These are phyloP conservation scores for Pedetes capensis DNA, from an alignment of 2,113 vertebrate genomes.

Conservation along the genomic window DNA sequence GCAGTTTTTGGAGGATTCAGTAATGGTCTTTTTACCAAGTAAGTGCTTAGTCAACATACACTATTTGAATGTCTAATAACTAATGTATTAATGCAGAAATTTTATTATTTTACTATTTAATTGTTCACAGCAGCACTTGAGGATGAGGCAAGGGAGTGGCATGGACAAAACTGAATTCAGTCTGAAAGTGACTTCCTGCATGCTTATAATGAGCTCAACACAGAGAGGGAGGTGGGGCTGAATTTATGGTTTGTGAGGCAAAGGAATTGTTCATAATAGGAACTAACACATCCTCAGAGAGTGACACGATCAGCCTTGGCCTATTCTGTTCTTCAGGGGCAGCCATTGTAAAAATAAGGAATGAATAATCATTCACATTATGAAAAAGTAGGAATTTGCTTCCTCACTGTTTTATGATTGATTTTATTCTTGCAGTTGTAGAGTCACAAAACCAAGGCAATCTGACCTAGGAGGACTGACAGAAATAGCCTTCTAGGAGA, in stretches of 20 bases:
- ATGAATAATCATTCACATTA: background rate
- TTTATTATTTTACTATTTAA: no score
- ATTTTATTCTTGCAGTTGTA: background rate
- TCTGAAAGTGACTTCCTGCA: constrained; percentile 55
- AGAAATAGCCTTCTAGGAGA: background rate
- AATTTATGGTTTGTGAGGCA: constrained; percentile 38
- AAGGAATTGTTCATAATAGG: constrained; percentile 33
- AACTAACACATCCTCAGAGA: background rate
- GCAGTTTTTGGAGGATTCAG: background rate
- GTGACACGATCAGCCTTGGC: background rate
- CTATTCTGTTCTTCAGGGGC: background rate
- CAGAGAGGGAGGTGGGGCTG: constrained; percentile 38
- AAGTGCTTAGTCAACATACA: background rate
- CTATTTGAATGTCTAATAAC: background rate
- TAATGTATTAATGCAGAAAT: background rate
- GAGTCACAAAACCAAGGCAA: background rate
- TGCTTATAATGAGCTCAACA: constrained; percentile 17
- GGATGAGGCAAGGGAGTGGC: constrained; percentile 45
- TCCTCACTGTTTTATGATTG: background rate
- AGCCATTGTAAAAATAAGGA: background rate
- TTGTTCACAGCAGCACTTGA: background rate
- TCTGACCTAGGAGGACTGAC: background rate
- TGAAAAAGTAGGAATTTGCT: background rate
- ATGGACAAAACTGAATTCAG: background rate
- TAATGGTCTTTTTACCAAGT: background rate